phyloP scores from a whole-genome alignment of 2,113 vertebrate genomes.

The Athene noctua region DNA sequence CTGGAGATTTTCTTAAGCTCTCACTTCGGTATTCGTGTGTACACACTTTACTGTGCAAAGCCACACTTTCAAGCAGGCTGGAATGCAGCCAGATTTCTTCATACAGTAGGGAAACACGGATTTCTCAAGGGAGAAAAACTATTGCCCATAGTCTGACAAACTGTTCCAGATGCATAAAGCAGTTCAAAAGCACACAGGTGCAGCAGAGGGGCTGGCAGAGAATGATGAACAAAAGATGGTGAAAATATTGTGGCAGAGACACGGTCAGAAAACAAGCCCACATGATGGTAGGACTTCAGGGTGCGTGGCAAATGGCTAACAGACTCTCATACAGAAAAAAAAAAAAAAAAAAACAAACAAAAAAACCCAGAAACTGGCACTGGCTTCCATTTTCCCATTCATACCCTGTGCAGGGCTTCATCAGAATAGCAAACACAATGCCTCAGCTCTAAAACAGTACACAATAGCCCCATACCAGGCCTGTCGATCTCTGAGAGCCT shows the following conservation, averaged over 20 bases:
- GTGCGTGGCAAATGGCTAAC: background rate
- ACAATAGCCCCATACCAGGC: constrained; percentile 41
- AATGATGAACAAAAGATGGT: background rate
- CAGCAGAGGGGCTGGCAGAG: fast-evolving
- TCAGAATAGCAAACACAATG: constrained; percentile 28
- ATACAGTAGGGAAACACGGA: background rate
- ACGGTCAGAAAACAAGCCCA: background rate
- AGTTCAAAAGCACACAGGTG: background rate
- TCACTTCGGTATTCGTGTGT: background rate
- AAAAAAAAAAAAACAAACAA: background rate
- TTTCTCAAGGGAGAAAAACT: background rate
- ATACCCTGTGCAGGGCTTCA: background rate
- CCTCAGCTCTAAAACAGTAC: background rate
- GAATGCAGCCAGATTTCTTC: background rate
- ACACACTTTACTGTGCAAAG: background rate
- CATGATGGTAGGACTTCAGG: background rate
- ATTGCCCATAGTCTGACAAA: background rate
- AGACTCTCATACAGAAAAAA: background rate
- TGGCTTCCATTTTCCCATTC: constrained; percentile 27
- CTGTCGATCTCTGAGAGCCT: background rate
- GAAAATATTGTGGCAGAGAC: background rate
- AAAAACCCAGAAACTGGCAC: background rate
- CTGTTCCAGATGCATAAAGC: background rate
- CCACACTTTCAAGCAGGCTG: background rate
- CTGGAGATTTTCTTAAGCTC: background rate